phyloP scores from a whole-genome alignment of 2,113 vertebrate species.

The Phyllostomus hastatus region DNA sequence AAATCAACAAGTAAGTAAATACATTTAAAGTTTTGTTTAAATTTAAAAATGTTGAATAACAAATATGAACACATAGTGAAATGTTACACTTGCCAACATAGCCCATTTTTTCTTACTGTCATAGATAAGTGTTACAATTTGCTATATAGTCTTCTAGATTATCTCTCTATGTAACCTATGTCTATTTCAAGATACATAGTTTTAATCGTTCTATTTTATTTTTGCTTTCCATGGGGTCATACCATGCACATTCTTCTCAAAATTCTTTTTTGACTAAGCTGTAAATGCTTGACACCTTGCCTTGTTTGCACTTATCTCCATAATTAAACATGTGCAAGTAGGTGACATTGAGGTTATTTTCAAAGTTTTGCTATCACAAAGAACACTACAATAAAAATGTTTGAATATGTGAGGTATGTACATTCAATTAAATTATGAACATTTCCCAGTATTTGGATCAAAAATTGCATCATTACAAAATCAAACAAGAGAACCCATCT shows the following conservation, averaged over 20 bases:
- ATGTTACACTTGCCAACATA: not conserved
- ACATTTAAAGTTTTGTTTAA: not conserved
- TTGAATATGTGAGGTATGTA: not conserved
- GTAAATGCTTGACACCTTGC: not conserved
- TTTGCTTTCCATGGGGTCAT: not conserved
- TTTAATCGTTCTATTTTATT: not conserved
- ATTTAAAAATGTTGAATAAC: not conserved
- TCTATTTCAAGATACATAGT: not conserved
- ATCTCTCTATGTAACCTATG: not conserved
- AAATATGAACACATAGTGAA: not conserved
- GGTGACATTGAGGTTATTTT: not conserved
- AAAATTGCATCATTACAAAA: not conserved
- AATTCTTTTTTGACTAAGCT: not conserved
- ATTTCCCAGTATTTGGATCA: not conserved
- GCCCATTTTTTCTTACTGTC: not conserved
- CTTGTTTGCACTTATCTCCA: not conserved
- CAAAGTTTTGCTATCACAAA: not conserved
- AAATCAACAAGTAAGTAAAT: not conserved
- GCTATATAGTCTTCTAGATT: not conserved
- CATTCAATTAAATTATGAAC: not conserved
- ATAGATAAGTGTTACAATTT: not conserved
- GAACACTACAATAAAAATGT: not conserved
- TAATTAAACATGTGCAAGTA: not conserved
- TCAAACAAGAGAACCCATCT: not conserved
- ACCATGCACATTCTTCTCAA: not conserved